Percentiles rank a stretch among this genome's conserved stretches.
Evolutionary conservation across 2,888 invertebrate species (phyloP).

Genomic region (Aelia acuminata): DNA sequence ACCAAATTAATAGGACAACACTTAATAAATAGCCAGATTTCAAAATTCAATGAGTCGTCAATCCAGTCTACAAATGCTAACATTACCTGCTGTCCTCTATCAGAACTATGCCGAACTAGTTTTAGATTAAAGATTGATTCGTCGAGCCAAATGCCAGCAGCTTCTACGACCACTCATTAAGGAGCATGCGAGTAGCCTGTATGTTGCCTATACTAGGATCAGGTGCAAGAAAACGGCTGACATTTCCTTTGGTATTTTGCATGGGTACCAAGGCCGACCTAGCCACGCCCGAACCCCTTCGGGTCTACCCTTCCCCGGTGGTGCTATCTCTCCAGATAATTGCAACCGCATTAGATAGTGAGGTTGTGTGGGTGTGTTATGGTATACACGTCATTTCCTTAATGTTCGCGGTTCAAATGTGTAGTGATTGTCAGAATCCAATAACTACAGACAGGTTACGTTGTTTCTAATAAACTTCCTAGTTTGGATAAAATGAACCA

Average conservation of each 20-base stretch:
- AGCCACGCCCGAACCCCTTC: slow-evolving; percentile 33
- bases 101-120: background rate
- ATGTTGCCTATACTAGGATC: slow-evolving; percentile 18
- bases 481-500: no score
- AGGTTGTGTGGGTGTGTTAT: background rate
- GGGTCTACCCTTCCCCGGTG: slow-evolving; percentile 3
- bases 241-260: slow-evolving; percentile 51
- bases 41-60: no score
- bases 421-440: background rate
- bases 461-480: no score
- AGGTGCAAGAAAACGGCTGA: slow-evolving; percentile 26
- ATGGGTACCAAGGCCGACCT: slow-evolving; percentile 5
- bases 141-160: background rate
- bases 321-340: background rate
- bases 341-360: background rate
- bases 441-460: no score
- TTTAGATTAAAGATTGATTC: background rate
- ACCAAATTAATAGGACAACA: no score
- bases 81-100: rapidly evolving
- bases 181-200: background rate
- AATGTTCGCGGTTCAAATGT: background rate
- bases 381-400: background rate
- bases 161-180: background rate
- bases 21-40: no score
- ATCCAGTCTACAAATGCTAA: no score